Evolutionary conservation across 2,113 vertebrate species (phyloP), one percentile per base, ranked within the genome.

Genomic region (Onychostoma macrolepis): DNA sequence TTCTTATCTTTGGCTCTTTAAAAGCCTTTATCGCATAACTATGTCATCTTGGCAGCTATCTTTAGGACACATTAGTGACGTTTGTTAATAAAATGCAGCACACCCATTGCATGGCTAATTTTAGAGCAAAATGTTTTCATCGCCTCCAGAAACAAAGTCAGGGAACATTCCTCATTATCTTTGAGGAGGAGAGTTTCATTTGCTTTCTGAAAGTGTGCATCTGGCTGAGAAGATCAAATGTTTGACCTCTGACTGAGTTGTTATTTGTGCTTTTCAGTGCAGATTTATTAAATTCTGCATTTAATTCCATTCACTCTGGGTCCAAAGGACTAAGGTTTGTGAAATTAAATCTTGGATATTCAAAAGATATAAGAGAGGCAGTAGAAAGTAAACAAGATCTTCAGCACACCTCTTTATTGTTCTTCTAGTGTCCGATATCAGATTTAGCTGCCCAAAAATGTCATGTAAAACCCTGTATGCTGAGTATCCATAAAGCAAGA

Each of bases 31-130:
- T 56, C 53, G 63, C 65, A 85, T 30, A 33, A 8, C 36, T 43
- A 33, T 85, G 63, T 67, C 78, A 85, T 63, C 53, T 78, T 80
- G 21, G 67, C 19, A 53, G 67, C 56, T 58, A 84, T 77, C 56
- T 61, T 75, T 48, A 75, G 45, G 74, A 69, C 28, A 86, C 65
- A 80, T 76, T 77, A 67, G 67, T 81, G 75, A 80, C 53, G 2
- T 58, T 48, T 76, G 58, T 79, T 30, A 78, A 80, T 75, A 67
- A 87, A 84, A 41, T 58, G 41, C 48, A 30, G 50, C 17, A 78
- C 36, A 83, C 53, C 38, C 63, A 28, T 43, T 63, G 53, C 8
- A 3, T 53, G 36, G 8, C 36, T 84, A 85, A 50, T 61, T 79
- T 79, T 43, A 78, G 67, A 30, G 12, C 28, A 43, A 63, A 45